These are phyloP conservation scores for Burhinus oedicnemus DNA, from an alignment of 2,113 vertebrate species.

Conservation along the genomic window DNA sequence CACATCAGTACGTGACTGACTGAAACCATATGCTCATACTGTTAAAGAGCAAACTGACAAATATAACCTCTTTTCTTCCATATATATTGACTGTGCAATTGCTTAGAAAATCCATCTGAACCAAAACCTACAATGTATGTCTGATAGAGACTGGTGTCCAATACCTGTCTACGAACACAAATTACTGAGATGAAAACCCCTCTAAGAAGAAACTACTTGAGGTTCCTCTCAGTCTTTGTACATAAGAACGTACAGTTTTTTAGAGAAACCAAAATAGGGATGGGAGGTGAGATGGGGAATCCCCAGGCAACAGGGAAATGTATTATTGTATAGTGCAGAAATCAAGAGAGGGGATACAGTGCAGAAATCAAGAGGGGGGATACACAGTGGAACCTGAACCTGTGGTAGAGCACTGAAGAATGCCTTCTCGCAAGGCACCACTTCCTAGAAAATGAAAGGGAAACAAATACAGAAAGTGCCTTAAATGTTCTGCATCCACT, in stretches of 20 bases:
- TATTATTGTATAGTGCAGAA: background rate
- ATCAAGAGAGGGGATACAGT: background rate
- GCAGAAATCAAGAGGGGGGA: background rate
- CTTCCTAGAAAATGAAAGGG: background rate
- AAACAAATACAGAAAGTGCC: background rate
- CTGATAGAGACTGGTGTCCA: background rate
- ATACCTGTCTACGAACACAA: background rate
- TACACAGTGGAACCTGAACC: background rate
- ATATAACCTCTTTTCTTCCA: background rate
- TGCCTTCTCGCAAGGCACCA: background rate
- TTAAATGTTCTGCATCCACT: background rate
- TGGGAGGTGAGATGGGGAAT: background rate
- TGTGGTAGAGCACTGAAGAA: background rate
- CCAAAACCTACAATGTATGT: background rate
- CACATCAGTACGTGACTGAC: background rate
- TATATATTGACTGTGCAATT: background rate
- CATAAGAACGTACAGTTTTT: background rate
- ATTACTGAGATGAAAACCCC: background rate
- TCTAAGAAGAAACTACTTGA: background rate
- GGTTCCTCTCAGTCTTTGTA: background rate
- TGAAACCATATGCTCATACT: background rate
- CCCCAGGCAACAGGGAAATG: background rate
- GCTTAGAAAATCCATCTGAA: background rate
- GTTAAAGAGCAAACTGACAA: background rate
- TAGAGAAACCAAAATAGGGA: background rate